Evolutionary conservation across 2,113 vertebrate genomes (phyloP).

Genomic region (Orycteropus afer): DNA sequence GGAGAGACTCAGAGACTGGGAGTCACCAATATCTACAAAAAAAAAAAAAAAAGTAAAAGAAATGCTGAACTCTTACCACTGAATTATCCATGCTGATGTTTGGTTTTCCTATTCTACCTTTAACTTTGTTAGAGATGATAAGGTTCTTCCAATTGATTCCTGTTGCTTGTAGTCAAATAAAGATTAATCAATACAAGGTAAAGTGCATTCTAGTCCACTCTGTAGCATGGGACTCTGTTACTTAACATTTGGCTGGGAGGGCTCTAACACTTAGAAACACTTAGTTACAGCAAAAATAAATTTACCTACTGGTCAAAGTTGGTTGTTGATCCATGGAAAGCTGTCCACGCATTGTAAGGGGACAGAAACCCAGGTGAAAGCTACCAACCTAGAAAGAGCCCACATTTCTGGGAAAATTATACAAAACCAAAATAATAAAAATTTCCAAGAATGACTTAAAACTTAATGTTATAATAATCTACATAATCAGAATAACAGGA

Average conservation of each 20-base stretch:
- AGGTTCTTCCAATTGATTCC: constrained; percentile 6
- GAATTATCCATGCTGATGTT: neutral
- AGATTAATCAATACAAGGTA: neutral
- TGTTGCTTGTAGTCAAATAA: constrained; percentile 1
- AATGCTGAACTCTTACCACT: neutral
- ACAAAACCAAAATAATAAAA: neutral
- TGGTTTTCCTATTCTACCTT: neutral
- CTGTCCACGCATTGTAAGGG: neutral
- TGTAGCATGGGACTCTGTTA: neutral
- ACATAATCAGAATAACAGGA: neutral
- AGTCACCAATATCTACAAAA: neutral
- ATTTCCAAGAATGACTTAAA: neutral
- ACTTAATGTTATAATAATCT: neutral
- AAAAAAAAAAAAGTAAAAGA: neutral
- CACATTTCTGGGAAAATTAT: neutral
- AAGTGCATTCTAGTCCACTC: neutral
- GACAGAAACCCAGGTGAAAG: neutral
- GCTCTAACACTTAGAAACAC: neutral
- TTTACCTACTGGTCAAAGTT: neutral
- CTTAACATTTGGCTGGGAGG: neutral
- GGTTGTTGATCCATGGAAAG: neutral
- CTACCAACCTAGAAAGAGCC: neutral
- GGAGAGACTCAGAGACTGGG: neutral
- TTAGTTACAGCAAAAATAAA: constrained; percentile 19
- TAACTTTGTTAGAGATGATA: neutral